Conservation (phyloP, 1,140 invertebrate genomes). For the Triops longicaudatus region DNA sequence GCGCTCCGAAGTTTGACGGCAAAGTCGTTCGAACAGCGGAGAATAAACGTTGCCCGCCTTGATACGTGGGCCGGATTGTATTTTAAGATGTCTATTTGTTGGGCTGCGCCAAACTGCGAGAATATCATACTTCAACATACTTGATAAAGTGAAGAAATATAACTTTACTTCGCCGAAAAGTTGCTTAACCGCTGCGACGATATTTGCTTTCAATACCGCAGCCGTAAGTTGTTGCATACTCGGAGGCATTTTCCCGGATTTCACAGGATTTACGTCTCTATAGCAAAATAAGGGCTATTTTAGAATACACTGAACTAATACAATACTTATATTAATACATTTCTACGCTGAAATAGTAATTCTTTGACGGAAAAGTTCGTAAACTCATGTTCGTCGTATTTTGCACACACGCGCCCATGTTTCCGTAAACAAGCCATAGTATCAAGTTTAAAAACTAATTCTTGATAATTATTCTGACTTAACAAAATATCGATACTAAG, state of each 20-base stretch:
- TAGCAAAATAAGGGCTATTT: no score
- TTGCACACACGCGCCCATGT: neutral
- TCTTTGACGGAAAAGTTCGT: neutral
- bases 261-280: neutral
- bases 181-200: neutral
- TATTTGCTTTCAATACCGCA: neutral
- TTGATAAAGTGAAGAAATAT: neutral
- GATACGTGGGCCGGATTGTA: neutral
- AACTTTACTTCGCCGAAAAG: neutral
- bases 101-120: neutral
- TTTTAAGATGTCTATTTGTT: neutral
- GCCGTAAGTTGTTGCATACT: neutral
- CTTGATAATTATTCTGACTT: no score
- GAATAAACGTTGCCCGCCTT: neutral
- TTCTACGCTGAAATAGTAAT: neutral
- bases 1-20: neutral
- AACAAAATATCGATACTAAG: no score
- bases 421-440: neutral
- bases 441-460: no score
- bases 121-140: neutral
- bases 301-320: no score
- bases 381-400: neutral
- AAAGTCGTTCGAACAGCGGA: neutral
- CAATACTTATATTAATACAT: no score
- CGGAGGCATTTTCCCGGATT: neutral